Evolutionary conservation across 2,888 invertebrate genomes (phyloP).

Genomic region (Glaucopsyche alexis): DNA sequence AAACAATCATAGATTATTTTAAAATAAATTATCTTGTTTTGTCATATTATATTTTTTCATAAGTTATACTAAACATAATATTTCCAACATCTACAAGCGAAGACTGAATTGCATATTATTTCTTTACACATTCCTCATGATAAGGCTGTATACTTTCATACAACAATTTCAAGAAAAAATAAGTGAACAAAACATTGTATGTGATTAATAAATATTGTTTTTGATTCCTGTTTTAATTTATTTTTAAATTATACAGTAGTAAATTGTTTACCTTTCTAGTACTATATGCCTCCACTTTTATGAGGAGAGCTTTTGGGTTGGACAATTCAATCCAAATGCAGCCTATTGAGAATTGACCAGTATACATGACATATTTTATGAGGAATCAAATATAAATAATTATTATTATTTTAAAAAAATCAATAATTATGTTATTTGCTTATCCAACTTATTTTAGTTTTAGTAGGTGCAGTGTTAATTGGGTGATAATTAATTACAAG

Average conservation of each 20-base stretch:
- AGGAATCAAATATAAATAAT: too few species aligned
- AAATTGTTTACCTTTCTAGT: too few species aligned
- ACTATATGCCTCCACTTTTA: too few species aligned
- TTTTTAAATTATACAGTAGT: slow-evolving; percentile 13
- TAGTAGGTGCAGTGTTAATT: too few species aligned
- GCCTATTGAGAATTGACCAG: too few species aligned
- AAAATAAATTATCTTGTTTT: slow-evolving; percentile 30
- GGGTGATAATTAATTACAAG: too few species aligned
- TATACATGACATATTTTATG: too few species aligned
- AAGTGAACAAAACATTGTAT: slow-evolving; percentile 71
- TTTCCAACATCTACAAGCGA: slow-evolving; percentile 53
- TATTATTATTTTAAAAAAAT: too few species aligned
- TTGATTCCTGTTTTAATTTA: slow-evolving; percentile 42
- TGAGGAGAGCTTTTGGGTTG: too few species aligned
- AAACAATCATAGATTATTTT: neutral
- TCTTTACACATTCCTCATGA: slow-evolving; percentile 68
- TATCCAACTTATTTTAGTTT: too few species aligned
- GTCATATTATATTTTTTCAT: slow-evolving; percentile 33
- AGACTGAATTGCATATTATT: slow-evolving; percentile 60
- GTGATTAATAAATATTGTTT: slow-evolving; percentile 61
- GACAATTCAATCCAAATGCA: too few species aligned
- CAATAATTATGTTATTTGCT: too few species aligned
- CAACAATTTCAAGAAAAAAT: slow-evolving; percentile 45
- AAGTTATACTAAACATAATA: neutral
- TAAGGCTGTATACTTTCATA: slow-evolving; percentile 68